Evolutionary conservation across 2,888 invertebrate species (phyloP).

Genomic region (Eucriotettix oculatus): DNA sequence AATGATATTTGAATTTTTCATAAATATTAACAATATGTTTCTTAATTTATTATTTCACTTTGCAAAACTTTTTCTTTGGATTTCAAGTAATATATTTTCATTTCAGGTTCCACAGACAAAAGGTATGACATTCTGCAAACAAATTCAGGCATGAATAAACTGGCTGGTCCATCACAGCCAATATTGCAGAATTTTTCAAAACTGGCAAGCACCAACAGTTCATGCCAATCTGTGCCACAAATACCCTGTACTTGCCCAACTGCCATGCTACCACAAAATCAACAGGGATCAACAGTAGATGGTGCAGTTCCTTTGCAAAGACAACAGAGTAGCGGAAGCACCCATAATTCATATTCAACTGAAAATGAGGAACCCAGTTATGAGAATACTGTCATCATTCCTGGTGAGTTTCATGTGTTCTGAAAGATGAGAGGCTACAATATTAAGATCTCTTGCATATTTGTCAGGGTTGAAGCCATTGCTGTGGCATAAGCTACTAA

Average conservation of each 20-base stretch:
- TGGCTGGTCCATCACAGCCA: constrained; percentile 14
- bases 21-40: too few species aligned
- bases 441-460: too few species aligned
- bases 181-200: constrained; percentile 3
- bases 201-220: constrained; percentile 9
- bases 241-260: constrained; percentile 17
- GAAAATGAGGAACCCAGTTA: constrained; percentile 31
- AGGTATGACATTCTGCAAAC: constrained; percentile 27
- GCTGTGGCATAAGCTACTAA: too few species aligned
- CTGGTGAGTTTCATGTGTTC: constrained; percentile 22
- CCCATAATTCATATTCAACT: constrained; percentile 15
- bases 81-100: too few species aligned
- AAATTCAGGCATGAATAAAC: constrained; percentile 9
- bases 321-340: constrained; percentile 12
- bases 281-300: constrained; percentile 20
- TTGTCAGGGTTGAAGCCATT: too few species aligned
- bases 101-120: constrained; percentile 17
- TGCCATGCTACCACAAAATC: constrained; percentile 18
- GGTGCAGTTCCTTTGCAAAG: constrained; percentile 9
- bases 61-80: too few species aligned
- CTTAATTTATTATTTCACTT: too few species aligned
- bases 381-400: constrained; percentile 32
- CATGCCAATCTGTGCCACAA: constrained; percentile 18
- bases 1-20: too few species aligned
- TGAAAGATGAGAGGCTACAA: background rate